phyloP scores from a whole-genome alignment of 2,113 vertebrate species.

The Hydropotes inermis region DNA sequence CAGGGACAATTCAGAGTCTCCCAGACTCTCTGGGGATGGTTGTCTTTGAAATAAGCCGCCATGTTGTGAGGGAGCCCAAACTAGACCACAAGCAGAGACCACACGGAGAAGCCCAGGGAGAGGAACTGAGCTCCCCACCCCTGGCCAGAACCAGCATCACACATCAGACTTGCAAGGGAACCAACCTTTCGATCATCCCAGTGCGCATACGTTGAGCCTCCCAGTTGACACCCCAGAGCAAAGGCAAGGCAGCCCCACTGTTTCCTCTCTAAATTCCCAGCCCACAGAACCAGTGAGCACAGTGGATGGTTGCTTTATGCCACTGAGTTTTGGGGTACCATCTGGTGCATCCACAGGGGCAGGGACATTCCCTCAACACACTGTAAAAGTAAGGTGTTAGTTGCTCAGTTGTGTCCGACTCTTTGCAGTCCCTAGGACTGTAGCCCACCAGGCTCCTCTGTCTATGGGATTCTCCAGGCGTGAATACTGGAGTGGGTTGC shows the following conservation, averaged over 20 bases:
- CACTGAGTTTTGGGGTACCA: fast-evolving
- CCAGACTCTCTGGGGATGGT: background rate
- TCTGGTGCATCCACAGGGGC: background rate
- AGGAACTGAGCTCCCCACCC: background rate
- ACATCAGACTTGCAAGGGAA: background rate
- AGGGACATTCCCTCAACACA: too few relatives aligned
- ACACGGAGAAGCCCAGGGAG: fast-evolving
- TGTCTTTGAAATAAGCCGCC: background rate
- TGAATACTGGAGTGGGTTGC: background rate
- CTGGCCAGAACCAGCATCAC: background rate
- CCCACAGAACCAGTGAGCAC: fast-evolving
- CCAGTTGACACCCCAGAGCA: background rate
- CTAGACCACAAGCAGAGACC: background rate
- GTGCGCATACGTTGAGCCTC: background rate
- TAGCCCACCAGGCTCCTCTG: background rate
- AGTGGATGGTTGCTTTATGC: fast-evolving
- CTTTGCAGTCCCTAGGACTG: background rate
- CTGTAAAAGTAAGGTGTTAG: background rate
- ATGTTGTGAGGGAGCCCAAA: background rate
- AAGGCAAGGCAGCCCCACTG: background rate
- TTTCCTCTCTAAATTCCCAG: background rate
- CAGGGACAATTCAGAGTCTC: fast-evolving
- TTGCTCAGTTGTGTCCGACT: background rate
- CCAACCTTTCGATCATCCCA: background rate
- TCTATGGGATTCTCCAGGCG: background rate